Percentiles rank a stretch among this genome's conserved stretches.
These are phyloP conservation scores for Diarsia dahlii DNA, from an alignment of 2,888 invertebrate species.

Conservation along the genomic window DNA sequence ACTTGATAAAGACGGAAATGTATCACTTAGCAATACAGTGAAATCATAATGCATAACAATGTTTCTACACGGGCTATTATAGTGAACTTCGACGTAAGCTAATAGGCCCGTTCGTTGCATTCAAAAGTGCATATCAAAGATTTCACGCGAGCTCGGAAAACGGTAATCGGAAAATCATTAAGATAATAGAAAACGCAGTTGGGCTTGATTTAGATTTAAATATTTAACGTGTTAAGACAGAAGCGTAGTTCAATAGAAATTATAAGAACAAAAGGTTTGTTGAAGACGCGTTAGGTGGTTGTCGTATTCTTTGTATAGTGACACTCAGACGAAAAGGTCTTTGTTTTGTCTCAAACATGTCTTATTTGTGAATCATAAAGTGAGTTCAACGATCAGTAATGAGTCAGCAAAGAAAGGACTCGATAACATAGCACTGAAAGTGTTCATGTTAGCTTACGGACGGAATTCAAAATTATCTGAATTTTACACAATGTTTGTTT, in stretches of 20 bases:
- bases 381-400: conserved; percentile 36
- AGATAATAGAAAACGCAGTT: conserved; percentile 2
- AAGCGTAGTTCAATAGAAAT: conserved; percentile 9
- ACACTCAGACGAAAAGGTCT: conserved; percentile 31
- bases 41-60: conserved; percentile 50
- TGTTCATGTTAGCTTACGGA: conserved; percentile 1
- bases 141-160: conserved; percentile 18
- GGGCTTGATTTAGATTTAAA: conserved; percentile 5
- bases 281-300: conserved; percentile 13
- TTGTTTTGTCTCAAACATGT: conserved; percentile 27
- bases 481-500: not conserved
- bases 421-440: conserved; percentile 4
- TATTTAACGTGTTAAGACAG: conserved; percentile 3
- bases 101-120: conserved; percentile 18
- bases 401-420: conserved; percentile 22
- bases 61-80: conserved; percentile 6
- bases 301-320: conserved; percentile 22
- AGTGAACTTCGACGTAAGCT: conserved; percentile 29
- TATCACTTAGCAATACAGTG: conserved; percentile 46
- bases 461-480: not conserved
- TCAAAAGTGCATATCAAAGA: conserved; percentile 27
- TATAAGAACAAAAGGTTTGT: conserved; percentile 29
- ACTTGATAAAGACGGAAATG: conserved; percentile 50
- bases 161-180: conserved; percentile 24
- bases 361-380: conserved; percentile 28